A percentile compares a stretch with the other conserved stretches of the same genome.
Conservation (phyloP, 2,113 vertebrate genomes). For the Hippocampus abdominalis region DNA sequence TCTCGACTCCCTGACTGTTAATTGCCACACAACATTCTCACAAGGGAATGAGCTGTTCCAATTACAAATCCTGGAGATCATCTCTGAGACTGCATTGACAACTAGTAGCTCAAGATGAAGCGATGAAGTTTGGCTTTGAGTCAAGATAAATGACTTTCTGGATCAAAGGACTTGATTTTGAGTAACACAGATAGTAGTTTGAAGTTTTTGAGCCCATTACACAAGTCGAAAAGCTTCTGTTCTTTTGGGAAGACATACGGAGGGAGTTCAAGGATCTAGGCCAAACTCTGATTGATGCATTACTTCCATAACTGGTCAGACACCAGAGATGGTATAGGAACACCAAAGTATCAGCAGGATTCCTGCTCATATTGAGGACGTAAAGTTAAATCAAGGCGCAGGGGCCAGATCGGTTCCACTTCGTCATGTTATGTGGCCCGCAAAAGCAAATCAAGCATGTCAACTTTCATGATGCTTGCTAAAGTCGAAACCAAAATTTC, state of each 20-base stretch:
- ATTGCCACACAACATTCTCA: conserved; percentile 33
- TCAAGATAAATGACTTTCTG: not conserved
- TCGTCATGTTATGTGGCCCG: no score
- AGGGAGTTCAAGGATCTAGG: not conserved
- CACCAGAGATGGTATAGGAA: not conserved
- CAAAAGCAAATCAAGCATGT: no score
- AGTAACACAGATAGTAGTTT: not conserved
- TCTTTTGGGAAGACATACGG: not conserved
- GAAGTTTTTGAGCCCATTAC: not conserved
- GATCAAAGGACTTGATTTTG: not conserved
- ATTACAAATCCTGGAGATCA: conserved; percentile 6
- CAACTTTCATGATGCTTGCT: no score
- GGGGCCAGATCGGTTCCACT: no score
- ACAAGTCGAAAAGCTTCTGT: not conserved
- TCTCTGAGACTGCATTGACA: conserved; percentile 1
- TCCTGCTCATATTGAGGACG: not conserved
- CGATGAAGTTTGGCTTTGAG: not conserved
- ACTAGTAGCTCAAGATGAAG: not conserved
- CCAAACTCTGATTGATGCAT: not conserved
- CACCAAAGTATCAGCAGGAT: not conserved
- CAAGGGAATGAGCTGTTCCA: conserved; percentile 25
- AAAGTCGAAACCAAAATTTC: no score
- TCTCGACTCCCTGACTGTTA: conserved; percentile 18
- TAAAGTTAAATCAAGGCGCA: not conserved
- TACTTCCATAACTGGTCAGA: not conserved